Evolutionary conservation across 2,113 vertebrate genomes (phyloP).

Genomic region (Petroica traversi): DNA sequence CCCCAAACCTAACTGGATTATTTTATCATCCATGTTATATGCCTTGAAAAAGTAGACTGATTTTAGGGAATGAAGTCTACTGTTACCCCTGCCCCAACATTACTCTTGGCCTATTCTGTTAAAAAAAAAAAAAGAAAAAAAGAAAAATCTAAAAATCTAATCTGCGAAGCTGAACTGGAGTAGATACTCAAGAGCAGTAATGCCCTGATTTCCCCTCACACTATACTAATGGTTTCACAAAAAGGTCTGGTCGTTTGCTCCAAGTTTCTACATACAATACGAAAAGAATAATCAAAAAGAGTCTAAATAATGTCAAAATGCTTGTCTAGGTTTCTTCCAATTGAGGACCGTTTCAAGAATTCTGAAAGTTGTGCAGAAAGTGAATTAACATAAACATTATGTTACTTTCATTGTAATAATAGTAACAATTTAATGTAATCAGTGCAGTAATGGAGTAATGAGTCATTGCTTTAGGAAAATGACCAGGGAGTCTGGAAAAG

Average conservation of each 20-base stretch:
- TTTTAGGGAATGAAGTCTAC: neutral
- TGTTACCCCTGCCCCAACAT: neutral
- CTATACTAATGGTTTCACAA: neutral
- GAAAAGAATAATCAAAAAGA: neutral
- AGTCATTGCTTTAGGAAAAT: constrained; percentile 13
- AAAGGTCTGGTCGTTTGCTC: neutral
- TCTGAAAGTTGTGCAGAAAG: neutral
- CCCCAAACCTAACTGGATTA: neutral
- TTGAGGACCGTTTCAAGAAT: neutral
- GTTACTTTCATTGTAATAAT: neutral
- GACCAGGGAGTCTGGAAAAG: constrained; percentile 17
- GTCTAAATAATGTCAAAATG: neutral
- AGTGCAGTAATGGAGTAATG: neutral
- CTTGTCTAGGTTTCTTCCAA: neutral
- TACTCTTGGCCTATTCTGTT: neutral
- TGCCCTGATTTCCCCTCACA: neutral
- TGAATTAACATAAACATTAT: neutral
- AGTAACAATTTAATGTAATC: neutral
- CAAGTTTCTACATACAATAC: neutral
- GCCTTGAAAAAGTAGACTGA: neutral
- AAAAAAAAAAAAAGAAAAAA: neutral
- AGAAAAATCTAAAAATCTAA: too few species aligned
- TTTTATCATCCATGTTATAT: neutral
- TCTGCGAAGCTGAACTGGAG: neutral
- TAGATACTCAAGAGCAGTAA: neutral